Conservation (phyloP, 37 sponge, comb jelly and placozoan species). For the Lycopodina hypogea region DNA sequence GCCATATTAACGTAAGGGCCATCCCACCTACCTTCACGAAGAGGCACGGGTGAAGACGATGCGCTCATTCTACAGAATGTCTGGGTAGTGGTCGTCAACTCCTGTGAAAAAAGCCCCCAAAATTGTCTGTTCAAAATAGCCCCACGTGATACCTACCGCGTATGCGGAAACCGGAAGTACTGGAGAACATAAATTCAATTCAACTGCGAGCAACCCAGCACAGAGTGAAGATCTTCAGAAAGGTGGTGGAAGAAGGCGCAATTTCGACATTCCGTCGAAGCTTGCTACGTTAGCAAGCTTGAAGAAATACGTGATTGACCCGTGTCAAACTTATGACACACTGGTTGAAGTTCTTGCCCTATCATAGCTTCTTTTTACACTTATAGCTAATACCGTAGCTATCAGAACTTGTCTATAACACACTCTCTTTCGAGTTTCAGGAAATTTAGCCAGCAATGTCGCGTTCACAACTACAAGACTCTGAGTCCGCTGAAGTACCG, state of each 20-base stretch:
- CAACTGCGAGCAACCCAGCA: too few species aligned
- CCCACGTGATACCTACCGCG: too few species aligned
- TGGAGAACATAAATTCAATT: too few species aligned
- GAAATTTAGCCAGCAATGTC: slow-evolving; percentile 19
- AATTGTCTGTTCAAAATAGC: too few species aligned
- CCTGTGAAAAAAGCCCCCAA: too few species aligned
- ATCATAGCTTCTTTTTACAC: neutral
- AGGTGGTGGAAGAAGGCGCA: slow-evolving; percentile 18
- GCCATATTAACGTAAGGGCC: too few species aligned
- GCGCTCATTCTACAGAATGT: too few species aligned
- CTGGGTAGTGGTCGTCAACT: too few species aligned
- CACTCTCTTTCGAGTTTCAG: slow-evolving; percentile 6
- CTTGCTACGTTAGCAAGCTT: slow-evolving; percentile 18
- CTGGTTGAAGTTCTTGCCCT: neutral
- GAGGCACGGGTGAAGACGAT: too few species aligned
- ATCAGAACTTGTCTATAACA: neutral
- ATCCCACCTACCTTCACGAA: too few species aligned
- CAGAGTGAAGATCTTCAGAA: too few species aligned
- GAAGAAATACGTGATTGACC: slow-evolving; percentile 29
- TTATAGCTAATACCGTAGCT: neutral
- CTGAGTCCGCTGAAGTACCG: slow-evolving; percentile 15
- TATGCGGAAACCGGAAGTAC: too few species aligned
- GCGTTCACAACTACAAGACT: slow-evolving; percentile 5
- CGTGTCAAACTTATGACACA: slow-evolving; percentile 70
- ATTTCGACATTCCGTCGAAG: slow-evolving; percentile 6